A percentile compares a stretch with the other conserved stretches of the same genome.
Conservation (phyloP, 2,797 vertebrate genomes). For the Sarcophilus harrisii region DNA sequence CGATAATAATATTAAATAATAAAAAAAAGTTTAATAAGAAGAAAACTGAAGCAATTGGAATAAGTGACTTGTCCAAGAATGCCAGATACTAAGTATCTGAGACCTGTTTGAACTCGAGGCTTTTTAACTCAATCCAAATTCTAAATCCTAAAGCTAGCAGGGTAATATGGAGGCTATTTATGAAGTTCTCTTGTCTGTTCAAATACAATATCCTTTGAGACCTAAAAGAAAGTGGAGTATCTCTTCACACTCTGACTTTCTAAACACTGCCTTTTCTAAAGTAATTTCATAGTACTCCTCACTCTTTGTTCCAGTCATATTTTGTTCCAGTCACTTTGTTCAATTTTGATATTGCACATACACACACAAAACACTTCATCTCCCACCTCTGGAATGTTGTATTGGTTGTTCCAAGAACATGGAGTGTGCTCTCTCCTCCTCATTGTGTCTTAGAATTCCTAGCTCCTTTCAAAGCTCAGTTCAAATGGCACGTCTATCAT, state of each 20-base stretch:
- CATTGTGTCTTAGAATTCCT: neutral
- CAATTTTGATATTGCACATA: neutral
- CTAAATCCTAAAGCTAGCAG: neutral
- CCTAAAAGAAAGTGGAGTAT: neutral
- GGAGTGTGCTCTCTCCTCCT: neutral
- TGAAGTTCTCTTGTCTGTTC: neutral
- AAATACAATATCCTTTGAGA: neutral
- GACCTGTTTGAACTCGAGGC: neutral
- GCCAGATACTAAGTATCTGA: neutral
- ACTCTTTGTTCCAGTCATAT: neutral
- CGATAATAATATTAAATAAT: neutral
- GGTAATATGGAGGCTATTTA: neutral
- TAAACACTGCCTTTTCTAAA: neutral
- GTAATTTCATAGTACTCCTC: neutral
- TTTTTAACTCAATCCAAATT: neutral
- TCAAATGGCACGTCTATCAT: neutral
- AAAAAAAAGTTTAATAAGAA: neutral
- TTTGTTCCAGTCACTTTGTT: neutral
- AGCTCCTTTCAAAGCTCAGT: neutral
- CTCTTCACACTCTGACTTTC: neutral
- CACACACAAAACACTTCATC: neutral
- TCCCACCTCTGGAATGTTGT: neutral
- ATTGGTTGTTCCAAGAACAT: neutral
- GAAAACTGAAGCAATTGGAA: neutral
- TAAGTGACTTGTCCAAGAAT: too few species aligned